Evolutionary conservation across 2,888 invertebrate species (phyloP), one percentile per base, ranked within the genome.

Genomic region (Tryphoninae sp.): DNA sequence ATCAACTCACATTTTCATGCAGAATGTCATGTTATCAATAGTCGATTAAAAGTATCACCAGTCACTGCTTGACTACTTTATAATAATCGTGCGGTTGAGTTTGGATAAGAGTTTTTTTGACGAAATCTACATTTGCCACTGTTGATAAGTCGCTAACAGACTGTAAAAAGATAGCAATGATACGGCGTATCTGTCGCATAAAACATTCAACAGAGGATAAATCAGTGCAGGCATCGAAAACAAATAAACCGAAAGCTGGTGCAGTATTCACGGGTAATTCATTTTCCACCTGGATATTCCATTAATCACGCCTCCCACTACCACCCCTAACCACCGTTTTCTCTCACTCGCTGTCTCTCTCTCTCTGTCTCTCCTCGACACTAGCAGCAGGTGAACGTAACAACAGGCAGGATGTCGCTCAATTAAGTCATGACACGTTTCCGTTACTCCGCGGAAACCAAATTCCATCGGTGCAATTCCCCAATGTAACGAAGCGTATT

Each of bases 401-500:
- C 71, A 58, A 16, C 71, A 64, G 69, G n/a, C 16, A 59, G 16
- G 45, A 13, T 55, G 71, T 78, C 77, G 71, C 71, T 78, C 77
- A 78, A 78, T 78, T 71, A 62, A 71, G 71, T 64, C 77, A 64
- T 71, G 62, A 71, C 77, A 71, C 71, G 71, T 71, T 78, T 78
- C 71, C 71, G 71, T 71, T 64, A 62, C 55, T 78, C 64, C 33
- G 23, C 55, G 55, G 71, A 71, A 78, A 55, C 55, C 71, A 59
- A 59, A 59, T 59, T 59, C 26, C 26, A 26, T 59, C 59, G 59
- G 19, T 61, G 73, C 67, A 72, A 61, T 59, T 67, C 42, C 49
- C 59, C 19, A n/a, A 67, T 72, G 61, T 51, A 78, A 78, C 65
- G 65, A 58, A 61, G 73, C 42, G 53, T 53, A 78, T 61, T 65